Base-by-base conservation (phyloP, 2,888 invertebrate genomes). In the Hesperia comma region DNA sequence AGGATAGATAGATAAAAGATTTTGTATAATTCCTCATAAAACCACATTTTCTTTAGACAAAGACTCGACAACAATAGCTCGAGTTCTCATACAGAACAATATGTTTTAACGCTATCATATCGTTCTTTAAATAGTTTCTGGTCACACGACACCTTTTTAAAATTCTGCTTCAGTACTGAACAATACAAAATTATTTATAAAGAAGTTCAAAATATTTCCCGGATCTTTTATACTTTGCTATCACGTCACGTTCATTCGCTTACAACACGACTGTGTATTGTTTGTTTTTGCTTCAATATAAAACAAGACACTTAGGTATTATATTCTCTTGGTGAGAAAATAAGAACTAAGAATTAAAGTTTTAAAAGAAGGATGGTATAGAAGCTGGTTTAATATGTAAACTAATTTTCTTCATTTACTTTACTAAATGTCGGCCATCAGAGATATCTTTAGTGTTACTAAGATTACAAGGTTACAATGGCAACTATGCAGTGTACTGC, bases 151-250 rank as follows among this genome's bases (percentile, higher is more conserved):
- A 49, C 49, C 8, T 4, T 10, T 49, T 49, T 49, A 19, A 49
- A 49, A 49, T 49, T 49, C 49, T 10, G 19, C 19, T 19, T 19
- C 19, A 49, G 49, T 49, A 49, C 26, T 53, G 53, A n/a, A 53
- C 21, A 32, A 53, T 53, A 53, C 53, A 53, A 26, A 53, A 53
- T 53, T 32, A 53, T 53, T 32, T 49, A 49, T 49, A 49, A 49
- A 17, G 17, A 49, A 46, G 63, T 56, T 63, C 26, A 51, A 57
- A 63, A 57, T 41, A 57, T 64, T 64, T 57, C 26, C 63, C 26
- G 51, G 40, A 26, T 64, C 51, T 51, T 55, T 57, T 40, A 58
- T 64, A 64, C 57, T 58, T 51, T 57, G 63, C 53, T 57, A 64
- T 64, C 57, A 7, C 15, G 32, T 64, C 63, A 64, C 63, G 63